Conservation (phyloP, 2,888 invertebrate genomes). For the Stenichneumon culpator region DNA sequence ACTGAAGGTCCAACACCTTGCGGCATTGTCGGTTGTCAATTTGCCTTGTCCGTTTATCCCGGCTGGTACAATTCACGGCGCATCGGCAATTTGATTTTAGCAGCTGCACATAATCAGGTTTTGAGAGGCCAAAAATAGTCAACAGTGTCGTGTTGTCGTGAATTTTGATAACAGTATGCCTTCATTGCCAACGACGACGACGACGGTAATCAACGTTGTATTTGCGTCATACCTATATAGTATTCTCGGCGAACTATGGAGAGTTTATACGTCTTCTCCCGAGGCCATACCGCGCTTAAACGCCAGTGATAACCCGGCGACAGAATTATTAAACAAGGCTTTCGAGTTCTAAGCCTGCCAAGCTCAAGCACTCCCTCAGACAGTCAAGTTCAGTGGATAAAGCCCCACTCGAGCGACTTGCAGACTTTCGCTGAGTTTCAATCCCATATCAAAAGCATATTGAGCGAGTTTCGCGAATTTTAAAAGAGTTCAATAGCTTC, state of each 20-base stretch:
- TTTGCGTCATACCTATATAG: background rate
- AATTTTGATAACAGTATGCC: conserved; percentile 29
- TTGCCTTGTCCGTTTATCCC: too few species aligned
- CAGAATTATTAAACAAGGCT: conserved; percentile 69
- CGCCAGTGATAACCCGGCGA: conserved; percentile 60
- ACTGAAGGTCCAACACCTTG: too few species aligned
- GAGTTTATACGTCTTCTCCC: conserved; percentile 12
- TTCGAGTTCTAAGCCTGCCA: conserved; percentile 58
- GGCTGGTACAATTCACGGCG: background rate
- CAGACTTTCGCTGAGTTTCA: conserved; percentile 25
- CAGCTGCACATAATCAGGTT: background rate
- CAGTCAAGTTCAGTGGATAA: conserved; percentile 52
- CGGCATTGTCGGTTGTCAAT: too few species aligned
- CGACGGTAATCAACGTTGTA: conserved; percentile 12
- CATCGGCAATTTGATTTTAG: background rate
- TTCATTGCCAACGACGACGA: conserved; percentile 7
- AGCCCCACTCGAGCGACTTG: conserved; percentile 18
- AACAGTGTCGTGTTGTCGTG: background rate
- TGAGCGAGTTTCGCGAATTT: conserved; percentile 34
- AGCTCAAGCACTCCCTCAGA: conserved; percentile 50
- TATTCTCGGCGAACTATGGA: conserved; percentile 10
- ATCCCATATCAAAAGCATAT: conserved; percentile 39
- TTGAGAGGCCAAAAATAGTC: background rate
- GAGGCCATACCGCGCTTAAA: conserved; percentile 31
- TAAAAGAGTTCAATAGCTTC: conserved; percentile 10